Conservation (phyloP, 2,113 vertebrate species). For the Etia nguti region DNA sequence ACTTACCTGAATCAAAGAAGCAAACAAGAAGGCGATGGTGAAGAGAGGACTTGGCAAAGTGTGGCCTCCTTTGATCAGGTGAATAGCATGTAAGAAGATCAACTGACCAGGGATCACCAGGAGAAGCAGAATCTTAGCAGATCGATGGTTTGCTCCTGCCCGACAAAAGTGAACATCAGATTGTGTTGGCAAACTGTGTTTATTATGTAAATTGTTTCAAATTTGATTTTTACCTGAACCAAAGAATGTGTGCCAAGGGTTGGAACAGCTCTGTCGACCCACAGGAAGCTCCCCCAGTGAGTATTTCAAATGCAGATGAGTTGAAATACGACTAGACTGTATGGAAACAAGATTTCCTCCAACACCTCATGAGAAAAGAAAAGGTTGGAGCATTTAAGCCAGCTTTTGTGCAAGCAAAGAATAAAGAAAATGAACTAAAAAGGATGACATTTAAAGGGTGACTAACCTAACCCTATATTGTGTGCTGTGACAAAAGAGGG, state of each 20-base stretch:
- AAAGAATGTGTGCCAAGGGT: conserved; percentile 80
- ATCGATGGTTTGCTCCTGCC: conserved; percentile 81
- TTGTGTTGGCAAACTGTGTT: neutral
- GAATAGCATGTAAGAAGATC: conserved; percentile 80
- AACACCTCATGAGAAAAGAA: conserved; percentile 69
- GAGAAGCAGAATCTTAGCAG: conserved; percentile 83
- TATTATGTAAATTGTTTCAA: neutral
- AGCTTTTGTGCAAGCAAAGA: neutral
- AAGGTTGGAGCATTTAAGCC: neutral
- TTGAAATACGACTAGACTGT: conserved; percentile 92
- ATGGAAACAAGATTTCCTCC: conserved; percentile 94
- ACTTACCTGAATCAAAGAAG: conserved; percentile 84
- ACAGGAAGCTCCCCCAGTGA: conserved; percentile 79
- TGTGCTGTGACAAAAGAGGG: neutral
- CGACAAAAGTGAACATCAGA: neutral
- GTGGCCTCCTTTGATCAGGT: conserved; percentile 78
- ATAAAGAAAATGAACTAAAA: neutral
- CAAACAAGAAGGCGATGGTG: conserved; percentile 78
- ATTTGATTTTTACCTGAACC: conserved; percentile 76
- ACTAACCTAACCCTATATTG: neutral
- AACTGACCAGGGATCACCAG: conserved; percentile 88
- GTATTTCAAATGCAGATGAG: conserved; percentile 85
- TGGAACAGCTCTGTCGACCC: conserved; percentile 76
- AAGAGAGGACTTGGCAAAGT: conserved; percentile 74
- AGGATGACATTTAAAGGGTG: neutral